phyloP scores from a whole-genome alignment of 2,888 invertebrate genomes.

The Siphonodentalium dalli region DNA sequence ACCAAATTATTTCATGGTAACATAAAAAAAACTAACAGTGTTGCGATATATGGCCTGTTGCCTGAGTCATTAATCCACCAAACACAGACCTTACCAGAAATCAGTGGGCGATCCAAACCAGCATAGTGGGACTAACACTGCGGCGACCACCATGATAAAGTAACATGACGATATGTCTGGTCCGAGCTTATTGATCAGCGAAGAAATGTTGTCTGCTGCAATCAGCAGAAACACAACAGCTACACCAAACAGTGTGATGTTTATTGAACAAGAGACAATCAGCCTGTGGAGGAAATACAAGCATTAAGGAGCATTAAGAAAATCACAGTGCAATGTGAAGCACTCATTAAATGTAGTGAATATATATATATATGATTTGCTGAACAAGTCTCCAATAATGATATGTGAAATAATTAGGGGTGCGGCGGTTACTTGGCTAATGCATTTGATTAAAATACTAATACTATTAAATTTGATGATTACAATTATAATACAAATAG shows the following conservation, averaged over 20 bases:
- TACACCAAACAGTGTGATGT: slow-evolving; percentile 74
- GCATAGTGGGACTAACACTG: slow-evolving; percentile 79
- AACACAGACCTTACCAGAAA: slow-evolving; percentile 86
- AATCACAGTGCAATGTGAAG: neutral
- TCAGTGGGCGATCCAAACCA: slow-evolving; percentile 92
- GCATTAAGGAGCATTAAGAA: neutral
- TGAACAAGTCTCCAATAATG: neutral
- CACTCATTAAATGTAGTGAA: slow-evolving; percentile 1
- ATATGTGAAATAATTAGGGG: too few species aligned
- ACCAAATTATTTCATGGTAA: too few species aligned
- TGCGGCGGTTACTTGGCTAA: too few species aligned
- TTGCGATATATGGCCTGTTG: too few species aligned
- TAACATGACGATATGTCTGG: slow-evolving; percentile 77
- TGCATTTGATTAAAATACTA: too few species aligned
- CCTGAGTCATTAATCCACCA: too few species aligned
- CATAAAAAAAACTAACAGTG: too few species aligned
- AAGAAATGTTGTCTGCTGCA: slow-evolving; percentile 76
- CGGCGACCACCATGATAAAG: slow-evolving; percentile 81
- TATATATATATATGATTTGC: neutral
- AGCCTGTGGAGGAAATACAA: too few species aligned
- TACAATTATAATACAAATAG: too few species aligned
- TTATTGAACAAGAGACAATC: slow-evolving; percentile 72
- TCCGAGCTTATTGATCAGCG: slow-evolving; percentile 71
- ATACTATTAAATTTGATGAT: too few species aligned
- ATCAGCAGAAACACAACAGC: slow-evolving; percentile 73